phyloP scores from a whole-genome alignment of 2,797 vertebrate species.

The Notamacropus eugenii region DNA sequence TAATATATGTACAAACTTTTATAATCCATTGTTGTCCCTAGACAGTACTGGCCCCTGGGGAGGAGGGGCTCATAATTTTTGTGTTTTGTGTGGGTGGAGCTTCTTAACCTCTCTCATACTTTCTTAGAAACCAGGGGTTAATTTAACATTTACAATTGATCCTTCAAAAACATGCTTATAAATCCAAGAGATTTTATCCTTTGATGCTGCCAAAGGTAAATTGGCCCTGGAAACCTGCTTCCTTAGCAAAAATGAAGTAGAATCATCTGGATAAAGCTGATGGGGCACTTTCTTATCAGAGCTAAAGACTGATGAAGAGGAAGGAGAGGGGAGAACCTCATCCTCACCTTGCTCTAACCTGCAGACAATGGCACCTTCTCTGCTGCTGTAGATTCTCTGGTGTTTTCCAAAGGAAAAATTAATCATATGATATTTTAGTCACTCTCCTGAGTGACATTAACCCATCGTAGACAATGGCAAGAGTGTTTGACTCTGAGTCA shows the following conservation, averaged over 20 bases:
- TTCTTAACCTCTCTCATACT: neutral
- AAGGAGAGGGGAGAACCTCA: neutral
- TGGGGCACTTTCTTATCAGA: neutral
- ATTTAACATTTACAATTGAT: neutral
- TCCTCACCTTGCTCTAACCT: neutral
- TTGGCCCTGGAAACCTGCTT: neutral
- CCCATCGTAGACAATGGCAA: neutral
- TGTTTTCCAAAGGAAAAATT: neutral
- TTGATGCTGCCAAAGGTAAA: neutral
- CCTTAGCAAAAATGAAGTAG: neutral
- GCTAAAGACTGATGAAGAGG: neutral
- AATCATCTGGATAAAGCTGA: neutral
- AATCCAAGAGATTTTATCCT: neutral
- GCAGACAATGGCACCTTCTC: neutral
- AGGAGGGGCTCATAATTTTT: neutral
- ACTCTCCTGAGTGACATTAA: neutral
- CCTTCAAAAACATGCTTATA: neutral
- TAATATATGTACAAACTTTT: neutral
- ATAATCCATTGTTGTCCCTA: neutral
- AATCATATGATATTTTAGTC: neutral
- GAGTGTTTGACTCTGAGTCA: neutral
- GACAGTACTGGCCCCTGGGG: neutral
- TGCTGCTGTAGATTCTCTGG: neutral
- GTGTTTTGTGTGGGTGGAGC: neutral
- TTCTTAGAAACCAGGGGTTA: neutral